Conservation (phyloP, 2,797 vertebrate genomes). For the Prionace glauca region DNA sequence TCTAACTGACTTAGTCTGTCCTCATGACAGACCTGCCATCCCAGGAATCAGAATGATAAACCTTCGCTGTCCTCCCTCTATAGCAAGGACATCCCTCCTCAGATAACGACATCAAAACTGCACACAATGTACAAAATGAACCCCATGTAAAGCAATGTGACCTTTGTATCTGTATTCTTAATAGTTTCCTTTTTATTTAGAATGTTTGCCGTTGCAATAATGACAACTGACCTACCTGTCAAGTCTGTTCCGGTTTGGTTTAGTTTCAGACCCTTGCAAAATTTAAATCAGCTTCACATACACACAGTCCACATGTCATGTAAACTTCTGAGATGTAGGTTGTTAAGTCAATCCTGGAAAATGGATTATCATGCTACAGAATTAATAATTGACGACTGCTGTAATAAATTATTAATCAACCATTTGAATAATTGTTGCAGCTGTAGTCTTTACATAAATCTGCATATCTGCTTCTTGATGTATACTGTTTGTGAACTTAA, state of each 20-base stretch:
- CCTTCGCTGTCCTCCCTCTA: too few relatives aligned
- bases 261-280: conserved; percentile 12
- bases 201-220: not conserved
- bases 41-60: too few relatives aligned
- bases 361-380: conserved; percentile 72
- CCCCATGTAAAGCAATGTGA: not conserved
- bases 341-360: conserved; percentile 56
- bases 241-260: not conserved
- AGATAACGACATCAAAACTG: too few relatives aligned
- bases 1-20: too few relatives aligned
- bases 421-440: conserved; percentile 92
- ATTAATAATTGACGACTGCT: conserved; percentile 91
- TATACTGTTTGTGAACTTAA: conserved; percentile 57
- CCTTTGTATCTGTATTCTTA: not conserved
- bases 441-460: conserved; percentile 93
- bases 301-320: conserved; percentile 19
- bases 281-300: conserved; percentile 9
- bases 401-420: conserved; percentile 90
- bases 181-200: not conserved
- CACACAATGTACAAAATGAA: not conserved
- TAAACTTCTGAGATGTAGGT: conserved; percentile 33
- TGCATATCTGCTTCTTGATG: conserved; percentile 83
- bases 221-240: not conserved
- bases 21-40: too few relatives aligned
- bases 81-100: too few relatives aligned